These are phyloP conservation scores for Macropodus opercularis DNA, from an alignment of 2,797 vertebrate genomes.

Conservation along the genomic window DNA sequence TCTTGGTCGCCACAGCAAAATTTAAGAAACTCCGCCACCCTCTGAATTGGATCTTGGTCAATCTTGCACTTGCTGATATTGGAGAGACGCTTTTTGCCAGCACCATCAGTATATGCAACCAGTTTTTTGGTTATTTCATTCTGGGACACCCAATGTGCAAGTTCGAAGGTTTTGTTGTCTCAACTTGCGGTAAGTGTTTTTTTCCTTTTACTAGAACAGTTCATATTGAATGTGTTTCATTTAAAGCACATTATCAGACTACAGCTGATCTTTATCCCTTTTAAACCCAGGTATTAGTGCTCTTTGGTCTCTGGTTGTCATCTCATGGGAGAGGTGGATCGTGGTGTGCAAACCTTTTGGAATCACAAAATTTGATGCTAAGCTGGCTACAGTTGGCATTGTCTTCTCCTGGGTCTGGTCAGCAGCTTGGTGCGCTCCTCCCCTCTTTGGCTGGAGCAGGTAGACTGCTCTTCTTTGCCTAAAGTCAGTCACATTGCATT, in stretches of 20 bases:
- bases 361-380: constrained; percentile 89
- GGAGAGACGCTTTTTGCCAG: constrained; percentile 89
- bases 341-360: constrained; percentile 94
- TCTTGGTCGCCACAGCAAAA: constrained; percentile 88
- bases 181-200: constrained; percentile 85
- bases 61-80: constrained; percentile 90
- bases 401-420: constrained; percentile 88
- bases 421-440: constrained; percentile 83
- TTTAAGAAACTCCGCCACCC: constrained; percentile 93
- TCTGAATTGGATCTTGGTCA: constrained; percentile 94
- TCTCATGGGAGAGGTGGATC: constrained; percentile 93
- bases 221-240: background rate
- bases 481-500: background rate
- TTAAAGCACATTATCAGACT: no score
- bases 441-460: constrained; percentile 94
- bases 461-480: constrained; percentile 52
- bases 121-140: constrained; percentile 88
- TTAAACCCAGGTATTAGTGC: constrained; percentile 82
- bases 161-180: constrained; percentile 87
- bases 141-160: constrained; percentile 89
- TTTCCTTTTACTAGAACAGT: background rate
- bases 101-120: constrained; percentile 90
- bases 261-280: no score
- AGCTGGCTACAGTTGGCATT: constrained; percentile 84
- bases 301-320: constrained; percentile 90